These are phyloP conservation scores for Lomographa bimaculata DNA, from an alignment of 2,888 invertebrate species.

Conservation along the genomic window DNA sequence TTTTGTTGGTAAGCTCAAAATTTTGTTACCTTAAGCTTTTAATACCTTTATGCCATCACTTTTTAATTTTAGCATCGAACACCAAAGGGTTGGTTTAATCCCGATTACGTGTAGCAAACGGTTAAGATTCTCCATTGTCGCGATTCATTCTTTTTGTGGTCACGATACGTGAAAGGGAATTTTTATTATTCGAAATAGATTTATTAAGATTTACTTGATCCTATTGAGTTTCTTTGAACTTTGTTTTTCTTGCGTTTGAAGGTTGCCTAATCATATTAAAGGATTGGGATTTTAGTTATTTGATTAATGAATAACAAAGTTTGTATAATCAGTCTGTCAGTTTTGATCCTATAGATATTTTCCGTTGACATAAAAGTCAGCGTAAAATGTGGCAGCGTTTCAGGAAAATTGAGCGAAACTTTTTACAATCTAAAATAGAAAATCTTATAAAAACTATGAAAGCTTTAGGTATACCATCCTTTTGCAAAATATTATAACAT, in stretches of 20 bases:
- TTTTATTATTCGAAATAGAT: slow-evolving; percentile 41
- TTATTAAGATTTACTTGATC: slow-evolving; percentile 27
- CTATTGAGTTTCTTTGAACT: slow-evolving; percentile 15
- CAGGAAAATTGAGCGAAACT: no score
- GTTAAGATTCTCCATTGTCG: slow-evolving; percentile 57
- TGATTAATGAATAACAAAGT: slow-evolving; percentile 7
- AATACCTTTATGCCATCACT: slow-evolving; percentile 80
- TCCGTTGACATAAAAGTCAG: no score
- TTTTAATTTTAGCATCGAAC: slow-evolving; percentile 77
- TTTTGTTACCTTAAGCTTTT: slow-evolving; percentile 79
- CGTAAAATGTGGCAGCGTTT: no score
- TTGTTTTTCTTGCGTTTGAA: slow-evolving; percentile 10
- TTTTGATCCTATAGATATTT: no score
- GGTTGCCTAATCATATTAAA: slow-evolving; percentile 20
- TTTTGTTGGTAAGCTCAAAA: slow-evolving; percentile 67
- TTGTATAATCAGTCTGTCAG: not conserved
- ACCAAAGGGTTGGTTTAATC: slow-evolving; percentile 75
- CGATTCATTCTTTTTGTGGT: slow-evolving; percentile 59
- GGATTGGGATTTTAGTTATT: slow-evolving; percentile 13
- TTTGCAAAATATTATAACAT: no score
- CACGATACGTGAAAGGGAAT: slow-evolving; percentile 49
- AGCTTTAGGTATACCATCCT: no score
- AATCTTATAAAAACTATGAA: no score
- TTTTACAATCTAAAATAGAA: no score
- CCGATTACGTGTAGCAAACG: slow-evolving; percentile 66